phyloP scores from a whole-genome alignment of 2,113 vertebrate species.

The Daphoenositta chrysoptera region DNA sequence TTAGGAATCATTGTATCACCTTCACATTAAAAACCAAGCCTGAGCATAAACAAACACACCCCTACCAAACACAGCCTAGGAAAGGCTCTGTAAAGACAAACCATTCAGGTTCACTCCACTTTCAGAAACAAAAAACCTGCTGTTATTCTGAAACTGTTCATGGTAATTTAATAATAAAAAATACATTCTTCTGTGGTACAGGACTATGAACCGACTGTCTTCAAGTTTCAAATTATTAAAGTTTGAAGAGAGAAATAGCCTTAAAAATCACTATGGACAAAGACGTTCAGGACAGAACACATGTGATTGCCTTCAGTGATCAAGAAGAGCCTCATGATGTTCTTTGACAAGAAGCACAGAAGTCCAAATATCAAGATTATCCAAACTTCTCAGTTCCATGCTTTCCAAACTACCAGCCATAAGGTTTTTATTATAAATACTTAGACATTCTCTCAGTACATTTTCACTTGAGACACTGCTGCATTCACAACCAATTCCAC shows the following conservation, averaged over 20 bases:
- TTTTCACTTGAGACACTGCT: neutral
- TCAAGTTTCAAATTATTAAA: neutral
- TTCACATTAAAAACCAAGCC: neutral
- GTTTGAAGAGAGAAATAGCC: neutral
- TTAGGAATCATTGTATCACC: neutral
- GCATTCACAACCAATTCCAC: neutral
- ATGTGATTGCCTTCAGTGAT: neutral
- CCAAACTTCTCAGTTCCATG: neutral
- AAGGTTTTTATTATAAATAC: neutral
- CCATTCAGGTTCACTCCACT: neutral
- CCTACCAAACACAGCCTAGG: neutral
- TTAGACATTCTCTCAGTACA: neutral
- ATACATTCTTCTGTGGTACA: neutral
- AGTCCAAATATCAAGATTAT: neutral
- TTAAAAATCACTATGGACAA: neutral
- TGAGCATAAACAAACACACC: rapidly evolving
- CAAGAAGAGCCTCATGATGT: rapidly evolving
- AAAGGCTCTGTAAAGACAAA: neutral
- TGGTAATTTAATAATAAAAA: neutral
- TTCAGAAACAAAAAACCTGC: neutral
- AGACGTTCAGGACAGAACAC: neutral
- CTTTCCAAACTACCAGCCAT: neutral
- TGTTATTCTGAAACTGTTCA: neutral
- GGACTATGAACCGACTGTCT: neutral
- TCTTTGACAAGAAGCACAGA: neutral